Evolutionary conservation across 23 tunicate genomes (phyloP).

Genomic region (Diplosoma virens): DNA sequence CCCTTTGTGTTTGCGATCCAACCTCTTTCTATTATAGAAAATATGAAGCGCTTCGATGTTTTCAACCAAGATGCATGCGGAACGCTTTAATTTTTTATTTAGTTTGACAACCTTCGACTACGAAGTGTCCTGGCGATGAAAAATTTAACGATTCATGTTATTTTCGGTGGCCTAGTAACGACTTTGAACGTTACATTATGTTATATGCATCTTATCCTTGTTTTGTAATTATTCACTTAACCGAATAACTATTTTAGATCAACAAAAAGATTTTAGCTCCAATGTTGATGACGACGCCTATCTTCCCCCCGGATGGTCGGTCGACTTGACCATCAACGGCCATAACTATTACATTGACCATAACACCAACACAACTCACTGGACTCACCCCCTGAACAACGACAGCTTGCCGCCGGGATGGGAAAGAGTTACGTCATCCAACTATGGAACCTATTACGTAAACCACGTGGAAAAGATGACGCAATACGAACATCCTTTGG

Average conservation of each 20-base stretch:
- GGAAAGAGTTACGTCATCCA: conserved; percentile 84
- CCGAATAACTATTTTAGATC: conserved; percentile 16
- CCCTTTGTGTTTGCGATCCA: no score
- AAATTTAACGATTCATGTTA: no score
- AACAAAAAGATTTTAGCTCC: not conserved
- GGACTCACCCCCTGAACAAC: conserved; percentile 90
- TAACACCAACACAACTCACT: conserved; percentile 95
- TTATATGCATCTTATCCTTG: no score
- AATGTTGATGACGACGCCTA: conserved; percentile 29
- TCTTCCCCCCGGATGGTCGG: conserved; percentile 91
- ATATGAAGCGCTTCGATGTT: no score
- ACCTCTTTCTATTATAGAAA: no score
- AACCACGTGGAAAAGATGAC: conserved; percentile 78
- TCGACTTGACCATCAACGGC: conserved; percentile 83
- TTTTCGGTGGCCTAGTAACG: no score
- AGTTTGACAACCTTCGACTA: no score
- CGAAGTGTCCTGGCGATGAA: no score
- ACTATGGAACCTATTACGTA: conserved; percentile 84
- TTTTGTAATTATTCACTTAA: no score
- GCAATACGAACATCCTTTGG: conserved; percentile 84
- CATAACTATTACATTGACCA: conserved; percentile 86
- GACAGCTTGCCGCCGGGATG: conserved; percentile 98
- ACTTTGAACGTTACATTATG: not conserved
- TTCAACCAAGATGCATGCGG: no score
- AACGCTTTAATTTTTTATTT: no score